These are phyloP conservation scores for Thryonomys swinderianus DNA, from an alignment of 2,113 vertebrate genomes.

Conservation along the genomic window DNA sequence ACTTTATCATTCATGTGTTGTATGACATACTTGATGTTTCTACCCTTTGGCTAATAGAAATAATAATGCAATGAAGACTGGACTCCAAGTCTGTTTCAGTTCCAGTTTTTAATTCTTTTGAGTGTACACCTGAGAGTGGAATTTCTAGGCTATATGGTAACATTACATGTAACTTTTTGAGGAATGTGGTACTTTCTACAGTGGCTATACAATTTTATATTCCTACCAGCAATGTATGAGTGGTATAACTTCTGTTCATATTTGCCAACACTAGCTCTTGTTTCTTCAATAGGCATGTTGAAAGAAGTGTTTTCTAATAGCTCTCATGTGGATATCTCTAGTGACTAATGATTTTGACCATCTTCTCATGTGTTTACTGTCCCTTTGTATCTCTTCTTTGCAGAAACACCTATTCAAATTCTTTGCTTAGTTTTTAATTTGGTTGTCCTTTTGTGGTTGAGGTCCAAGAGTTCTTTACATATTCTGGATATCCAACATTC, in stretches of 20 bases:
- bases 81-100: not conserved
- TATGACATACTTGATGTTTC: not conserved
- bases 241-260: not conserved
- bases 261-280: not conserved
- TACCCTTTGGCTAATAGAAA: not conserved
- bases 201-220: not conserved
- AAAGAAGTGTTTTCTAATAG: not conserved
- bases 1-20: not conserved
- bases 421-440: not conserved
- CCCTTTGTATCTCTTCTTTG: not conserved
- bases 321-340: not conserved
- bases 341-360: not conserved
- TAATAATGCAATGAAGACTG: not conserved
- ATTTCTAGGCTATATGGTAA: not conserved
- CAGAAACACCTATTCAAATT: not conserved
- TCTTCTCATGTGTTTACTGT: not conserved
- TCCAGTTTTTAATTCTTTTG: not conserved
- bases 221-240: not conserved
- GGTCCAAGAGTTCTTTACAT: not conserved
- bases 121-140: not conserved
- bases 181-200: not conserved
- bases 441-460: not conserved
- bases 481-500: not conserved
- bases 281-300: not conserved
- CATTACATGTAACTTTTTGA: not conserved